phyloP scores from a whole-genome alignment of 2,888 invertebrate species.

The Anoplius nigerrimus region DNA sequence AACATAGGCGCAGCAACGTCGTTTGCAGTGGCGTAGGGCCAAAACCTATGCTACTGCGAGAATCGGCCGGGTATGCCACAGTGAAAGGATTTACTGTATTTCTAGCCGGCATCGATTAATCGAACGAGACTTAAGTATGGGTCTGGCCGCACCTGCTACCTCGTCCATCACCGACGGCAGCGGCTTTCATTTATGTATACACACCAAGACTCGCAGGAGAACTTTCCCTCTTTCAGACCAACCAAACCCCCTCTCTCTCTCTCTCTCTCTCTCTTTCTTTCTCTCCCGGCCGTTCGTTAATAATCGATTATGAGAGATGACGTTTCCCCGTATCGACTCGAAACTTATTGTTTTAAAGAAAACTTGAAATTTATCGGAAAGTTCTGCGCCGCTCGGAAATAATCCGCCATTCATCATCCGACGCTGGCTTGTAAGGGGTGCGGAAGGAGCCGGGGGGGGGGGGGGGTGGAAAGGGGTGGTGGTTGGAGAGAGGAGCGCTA shows the following conservation, averaged over 20 bases:
- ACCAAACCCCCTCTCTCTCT: too few relatives aligned
- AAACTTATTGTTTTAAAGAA: slow-evolving; percentile 67
- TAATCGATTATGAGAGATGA: slow-evolving; percentile 71
- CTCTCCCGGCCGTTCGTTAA: slow-evolving; percentile 60
- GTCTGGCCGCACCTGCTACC: slow-evolving; percentile 58
- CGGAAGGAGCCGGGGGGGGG: slow-evolving; percentile 7
- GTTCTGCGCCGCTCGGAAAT: slow-evolving; percentile 60
- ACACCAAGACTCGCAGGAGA: slow-evolving; percentile 35
- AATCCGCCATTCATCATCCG: slow-evolving; percentile 69
- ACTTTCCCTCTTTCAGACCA: slow-evolving; percentile 53
- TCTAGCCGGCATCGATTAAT: slow-evolving; percentile 61
- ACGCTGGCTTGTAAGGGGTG: slow-evolving; percentile 22
- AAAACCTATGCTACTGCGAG: too few relatives aligned
- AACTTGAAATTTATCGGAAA: slow-evolving; percentile 69
- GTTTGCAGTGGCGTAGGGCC: background rate
- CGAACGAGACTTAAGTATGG: slow-evolving; percentile 60
- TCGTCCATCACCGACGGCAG: slow-evolving; percentile 55
- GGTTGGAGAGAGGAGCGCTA: slow-evolving; percentile 34
- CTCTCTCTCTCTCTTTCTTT: too few relatives aligned
- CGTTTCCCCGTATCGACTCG: slow-evolving; percentile 61
- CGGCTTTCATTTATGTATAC: slow-evolving; percentile 53
- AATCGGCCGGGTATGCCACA: too few relatives aligned
- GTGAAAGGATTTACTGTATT: too few relatives aligned
- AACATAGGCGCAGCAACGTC: too few relatives aligned
- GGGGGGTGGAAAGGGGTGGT: background rate